Evolutionary conservation across 2,888 invertebrate genomes (phyloP), one percentile per base, ranked within the genome.

Genomic region (Camptogramma bilineatum): DNA sequence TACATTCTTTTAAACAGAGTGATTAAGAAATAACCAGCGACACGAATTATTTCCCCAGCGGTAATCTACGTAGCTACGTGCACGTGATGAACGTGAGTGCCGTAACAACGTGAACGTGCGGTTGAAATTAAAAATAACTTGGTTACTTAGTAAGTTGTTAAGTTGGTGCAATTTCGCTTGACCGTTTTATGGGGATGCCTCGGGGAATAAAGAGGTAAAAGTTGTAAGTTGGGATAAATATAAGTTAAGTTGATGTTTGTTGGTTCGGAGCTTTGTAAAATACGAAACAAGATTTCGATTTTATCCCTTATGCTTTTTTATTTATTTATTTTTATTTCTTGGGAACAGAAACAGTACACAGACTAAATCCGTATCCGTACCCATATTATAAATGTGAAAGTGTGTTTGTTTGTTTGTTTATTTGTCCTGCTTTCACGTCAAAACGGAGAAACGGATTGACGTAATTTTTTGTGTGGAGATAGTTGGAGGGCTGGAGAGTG

Each of bases 51-150:
- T 44, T 17, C 44, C 17, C 44, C 44, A 7, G 17, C 17, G 69
- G 64, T 50, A 66, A 69, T 69, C 16, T 44, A 44, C 44, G 44
- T 44, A 17, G 56, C 57, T 66, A 66, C 66, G 61, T 51, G 50
- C 31, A 59, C 62, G 67, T 67, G 63, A 62, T 47, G 57, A 64
- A 68, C 68, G 66, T 70, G 66, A 62, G 24, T 28, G 52, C 57
- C 50, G 59, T 62, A 57, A 68, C 61, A 66, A 64, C 53, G 60
- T 66, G 65, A 57, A 68, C 68, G 66, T 62, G 68, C 70, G 66
- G 66, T 64, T 66, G 62, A 70, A 70, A 70, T 66, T 63, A 62
- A 66, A 68, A 64, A 64, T 69, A 69, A 64, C 64, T 52, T 47
- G 28, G 62, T 69, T 53, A 64, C 64, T 62, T 59, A 67, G 62